A percentile compares a stretch with the other conserved stretches of the same genome.
Conservation (phyloP, 1,140 invertebrate species). For the Phymastichus coffea region DNA sequence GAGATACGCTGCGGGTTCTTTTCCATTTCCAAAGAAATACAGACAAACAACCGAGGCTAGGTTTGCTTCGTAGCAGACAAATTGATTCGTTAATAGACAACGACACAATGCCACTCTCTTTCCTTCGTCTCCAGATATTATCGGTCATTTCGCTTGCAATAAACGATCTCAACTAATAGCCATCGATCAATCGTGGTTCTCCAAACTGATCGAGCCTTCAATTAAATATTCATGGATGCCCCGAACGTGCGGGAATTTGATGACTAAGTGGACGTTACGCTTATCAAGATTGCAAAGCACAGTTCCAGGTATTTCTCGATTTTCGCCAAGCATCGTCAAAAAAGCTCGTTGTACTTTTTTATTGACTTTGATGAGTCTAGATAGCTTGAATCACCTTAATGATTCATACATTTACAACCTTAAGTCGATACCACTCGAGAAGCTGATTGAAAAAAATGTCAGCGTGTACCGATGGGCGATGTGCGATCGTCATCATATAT, state of each 20-base stretch:
- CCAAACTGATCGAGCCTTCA: too few species aligned
- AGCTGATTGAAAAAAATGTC: too few species aligned
- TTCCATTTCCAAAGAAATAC: constrained; percentile 2
- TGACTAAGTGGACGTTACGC: constrained; percentile 1
- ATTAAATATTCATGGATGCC: constrained; percentile 5
- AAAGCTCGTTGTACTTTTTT: neutral
- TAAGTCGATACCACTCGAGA: too few species aligned
- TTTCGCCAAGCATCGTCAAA: neutral
- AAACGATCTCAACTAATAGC: too few species aligned
- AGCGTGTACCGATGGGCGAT: too few species aligned
- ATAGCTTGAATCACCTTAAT: constrained; percentile 9
- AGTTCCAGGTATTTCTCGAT: neutral
- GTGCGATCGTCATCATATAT: too few species aligned
- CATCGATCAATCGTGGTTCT: too few species aligned
- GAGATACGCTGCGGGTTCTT: neutral
- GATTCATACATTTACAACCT: too few species aligned
- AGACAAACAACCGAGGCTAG: neutral
- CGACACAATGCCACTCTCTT: too few species aligned
- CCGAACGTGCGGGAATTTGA: neutral
- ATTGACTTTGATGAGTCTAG: neutral
- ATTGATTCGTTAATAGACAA: constrained; percentile 15
- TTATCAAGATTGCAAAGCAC: constrained; percentile 3
- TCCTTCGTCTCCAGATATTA: too few species aligned
- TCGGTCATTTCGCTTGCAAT: too few species aligned
- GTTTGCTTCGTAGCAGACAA: constrained; percentile 1